Evolutionary conservation across 2,888 invertebrate species (phyloP), one percentile per base, ranked within the genome.

Genomic region (Pristionchus entomophagus): DNA sequence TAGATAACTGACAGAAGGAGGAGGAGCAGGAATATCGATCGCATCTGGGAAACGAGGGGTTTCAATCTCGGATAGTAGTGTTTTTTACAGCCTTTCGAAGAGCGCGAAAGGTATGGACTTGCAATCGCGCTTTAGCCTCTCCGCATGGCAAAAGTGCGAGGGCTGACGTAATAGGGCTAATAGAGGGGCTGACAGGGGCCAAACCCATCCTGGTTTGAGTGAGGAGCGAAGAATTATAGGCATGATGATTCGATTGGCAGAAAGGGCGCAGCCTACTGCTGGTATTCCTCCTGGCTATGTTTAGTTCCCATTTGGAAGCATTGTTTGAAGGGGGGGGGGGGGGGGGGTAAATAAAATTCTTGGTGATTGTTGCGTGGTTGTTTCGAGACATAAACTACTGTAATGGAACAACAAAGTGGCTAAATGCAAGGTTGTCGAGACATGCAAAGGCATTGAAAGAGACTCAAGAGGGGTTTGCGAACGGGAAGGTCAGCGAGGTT

Each of bases 401-500:
- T 17, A 22, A 22, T 45, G 45, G 45, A 56, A 56, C 73, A 45
- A 45, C 73, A 41, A 45, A 73, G 45, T 73, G 73, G n/a, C 41
- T 26, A 6, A n/a, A 22, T 5, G 41, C 73, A 73, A 73, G 73
- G 73, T 73, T 73, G 56, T 26, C 41, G 26, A 41, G 73, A 73
- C 41, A 45, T 14, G n/a, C 35, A n/a, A 41, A 26, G 73, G 10
- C n/a, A 73, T 45, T 73, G 22, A 73, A 73, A 19, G n/a, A n/a
- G 38, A 12, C 65, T 65, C 65, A 65, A 65, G 65, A 65, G 65
- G 38, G 22, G 35, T 65, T 65, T 65, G 65, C 65, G 65, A 65
- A 65, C 65, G 38, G 65, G 45, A 45, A 45, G 45, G 45, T 45
- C 45, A 45, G 45, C 14, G n/a, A n/a, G 45, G 45, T 45, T 65